Conservation (phyloP, 2,113 vertebrate genomes). For the Monarcha castaneiventris region DNA sequence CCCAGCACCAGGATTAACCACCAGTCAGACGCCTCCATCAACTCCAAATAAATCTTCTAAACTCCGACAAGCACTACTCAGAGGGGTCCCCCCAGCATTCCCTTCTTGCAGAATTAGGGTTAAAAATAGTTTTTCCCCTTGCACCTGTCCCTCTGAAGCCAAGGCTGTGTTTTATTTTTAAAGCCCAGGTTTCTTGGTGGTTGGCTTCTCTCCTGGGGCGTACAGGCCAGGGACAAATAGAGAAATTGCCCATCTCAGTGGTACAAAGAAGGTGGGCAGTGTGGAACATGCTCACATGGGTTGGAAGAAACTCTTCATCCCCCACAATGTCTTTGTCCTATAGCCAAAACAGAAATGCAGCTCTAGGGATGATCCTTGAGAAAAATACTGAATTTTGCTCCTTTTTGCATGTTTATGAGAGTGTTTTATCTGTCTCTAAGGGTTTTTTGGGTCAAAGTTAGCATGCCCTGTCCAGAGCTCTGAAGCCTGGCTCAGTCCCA, state of each 20-base stretch:
- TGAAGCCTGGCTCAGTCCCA: background rate
- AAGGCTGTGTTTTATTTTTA: background rate
- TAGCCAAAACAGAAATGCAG: background rate
- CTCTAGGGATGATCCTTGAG: background rate
- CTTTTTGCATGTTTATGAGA: background rate
- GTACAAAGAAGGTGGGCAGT: background rate
- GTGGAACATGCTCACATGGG: background rate
- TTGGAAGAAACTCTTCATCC: background rate
- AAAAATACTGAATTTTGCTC: background rate
- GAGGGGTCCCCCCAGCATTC: background rate
- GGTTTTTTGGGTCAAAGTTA: background rate
- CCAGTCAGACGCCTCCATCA: background rate
- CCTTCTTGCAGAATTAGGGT: background rate
- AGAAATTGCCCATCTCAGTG: background rate
- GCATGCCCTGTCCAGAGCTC: background rate
- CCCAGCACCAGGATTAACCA: slow-evolving; percentile 8
- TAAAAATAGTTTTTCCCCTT: slow-evolving; percentile 21
- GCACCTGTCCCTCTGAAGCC: background rate
- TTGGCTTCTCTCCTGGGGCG: background rate
- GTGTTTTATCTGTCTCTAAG: background rate
- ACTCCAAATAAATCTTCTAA: slow-evolving; percentile 8
- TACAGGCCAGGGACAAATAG: background rate
- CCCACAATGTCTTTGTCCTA: accelerated
- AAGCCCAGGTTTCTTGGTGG: background rate
- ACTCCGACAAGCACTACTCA: background rate